phyloP scores from a whole-genome alignment of 2,888 invertebrate species.

The Andrena trimmerana region DNA sequence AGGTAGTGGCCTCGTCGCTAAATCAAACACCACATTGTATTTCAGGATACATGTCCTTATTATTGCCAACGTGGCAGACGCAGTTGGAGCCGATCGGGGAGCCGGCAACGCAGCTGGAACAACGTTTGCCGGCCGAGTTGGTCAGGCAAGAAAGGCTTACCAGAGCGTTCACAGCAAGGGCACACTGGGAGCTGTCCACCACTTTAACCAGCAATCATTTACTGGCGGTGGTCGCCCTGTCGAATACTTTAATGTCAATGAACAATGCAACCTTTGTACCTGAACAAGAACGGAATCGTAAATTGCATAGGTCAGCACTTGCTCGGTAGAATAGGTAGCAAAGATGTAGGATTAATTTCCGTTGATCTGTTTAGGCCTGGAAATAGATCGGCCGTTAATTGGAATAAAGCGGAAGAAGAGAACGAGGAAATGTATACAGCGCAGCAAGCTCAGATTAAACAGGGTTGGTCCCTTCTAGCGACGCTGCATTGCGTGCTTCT shows the following conservation, averaged over 20 bases:
- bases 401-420: conserved; percentile 92
- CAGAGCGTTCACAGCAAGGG: conserved; percentile 92
- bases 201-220: conserved; percentile 98
- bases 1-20: background rate
- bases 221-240: conserved; percentile 96
- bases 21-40: conserved; percentile 12
- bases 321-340: conserved; percentile 7
- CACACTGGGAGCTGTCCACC: conserved; percentile 98
- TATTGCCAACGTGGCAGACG: conserved; percentile 95
- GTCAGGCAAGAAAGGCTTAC: conserved; percentile 92
- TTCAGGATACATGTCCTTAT: conserved; percentile 94
- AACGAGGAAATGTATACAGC: conserved; percentile 93
- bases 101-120: conserved; percentile 84
- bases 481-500: conserved; percentile 98
- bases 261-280: conserved; percentile 97
- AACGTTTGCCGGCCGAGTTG: conserved; percentile 90
- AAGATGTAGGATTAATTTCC: background rate
- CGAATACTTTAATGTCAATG: conserved; percentile 99
- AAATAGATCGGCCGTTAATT: conserved; percentile 88
- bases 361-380: conserved; percentile 86
- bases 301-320: conserved; percentile 88
- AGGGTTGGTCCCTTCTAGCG: conserved; percentile 98
- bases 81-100: conserved; percentile 84
- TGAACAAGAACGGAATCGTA: conserved; percentile 93
- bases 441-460: conserved; percentile 97